Evolutionary conservation across 2,113 vertebrate genomes (phyloP), one percentile per base, ranked within the genome.

Genomic region (Burhinus bistriatus): DNA sequence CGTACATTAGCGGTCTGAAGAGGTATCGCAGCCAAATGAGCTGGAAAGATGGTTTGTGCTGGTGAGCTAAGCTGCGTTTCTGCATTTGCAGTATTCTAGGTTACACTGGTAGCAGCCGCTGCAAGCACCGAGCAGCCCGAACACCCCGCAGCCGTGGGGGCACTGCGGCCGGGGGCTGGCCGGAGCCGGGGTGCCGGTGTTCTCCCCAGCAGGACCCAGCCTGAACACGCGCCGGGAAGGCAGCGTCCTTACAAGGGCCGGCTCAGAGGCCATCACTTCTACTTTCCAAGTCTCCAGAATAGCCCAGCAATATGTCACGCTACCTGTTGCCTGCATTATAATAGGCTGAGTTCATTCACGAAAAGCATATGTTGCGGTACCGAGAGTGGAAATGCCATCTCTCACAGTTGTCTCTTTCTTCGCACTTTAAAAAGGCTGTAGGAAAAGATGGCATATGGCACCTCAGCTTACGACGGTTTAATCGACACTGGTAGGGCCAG

Each of bases 341-440:
- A 76, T 2, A 32, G 59, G 77, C 79, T 76, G 88, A 42, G 32
- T 15, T 54, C 4, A 9, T 47, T 55, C 55, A 42, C 22, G 8
- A 44, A 25, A n/a, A 94, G 58, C 95, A 78, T 68, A 66, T 59
- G 92, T 4, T 25, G 71, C 0, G 9, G 95, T 22, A 36, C 61
- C 0, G 8, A 61, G 79, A 4, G 8, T 25, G 83, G 95, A 18
- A 45, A n/a, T 62, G 96, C 58, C 92, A 59, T 0, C 79, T 51
- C 58, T 69, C 90, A 32, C 95, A 66, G 92, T 83, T 77, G 85
- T 55, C 86, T 95, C 88, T n/a, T 45, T 52, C 83, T 89, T 92
- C 12, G 2, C 76, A 29, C 89, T 78, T 70, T 9, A 11, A 66
- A 92, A 87, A 95, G 90, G 93, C 85, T 70, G 92, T 12, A 93